Conservation (phyloP, 2,113 vertebrate species). For the Ramphastos sulfuratus region DNA sequence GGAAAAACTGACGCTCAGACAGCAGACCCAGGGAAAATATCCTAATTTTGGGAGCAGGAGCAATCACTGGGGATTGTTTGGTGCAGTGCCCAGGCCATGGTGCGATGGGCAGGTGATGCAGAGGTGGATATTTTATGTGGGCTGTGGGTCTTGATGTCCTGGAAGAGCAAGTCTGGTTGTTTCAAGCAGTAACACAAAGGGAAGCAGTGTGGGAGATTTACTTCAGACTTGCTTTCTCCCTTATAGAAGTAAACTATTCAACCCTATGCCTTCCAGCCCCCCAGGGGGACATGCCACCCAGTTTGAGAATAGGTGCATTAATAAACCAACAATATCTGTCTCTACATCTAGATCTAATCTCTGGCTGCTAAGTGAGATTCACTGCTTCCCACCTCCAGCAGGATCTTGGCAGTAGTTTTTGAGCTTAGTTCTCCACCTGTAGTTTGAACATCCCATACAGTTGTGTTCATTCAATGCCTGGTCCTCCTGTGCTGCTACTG, state of each 20-base stretch:
- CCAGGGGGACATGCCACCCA: slow-evolving; percentile 41
- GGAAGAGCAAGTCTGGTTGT: neutral
- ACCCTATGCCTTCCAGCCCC: slow-evolving; percentile 17
- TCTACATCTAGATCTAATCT: slow-evolving; percentile 67
- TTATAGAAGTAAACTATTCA: slow-evolving; percentile 38
- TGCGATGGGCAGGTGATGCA: neutral
- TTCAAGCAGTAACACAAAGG: neutral
- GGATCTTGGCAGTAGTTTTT: neutral
- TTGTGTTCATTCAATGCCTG: neutral
- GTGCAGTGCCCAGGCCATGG: neutral
- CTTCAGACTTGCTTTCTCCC: neutral
- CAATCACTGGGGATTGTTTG: neutral
- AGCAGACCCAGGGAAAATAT: neutral
- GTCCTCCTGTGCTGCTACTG: neutral
- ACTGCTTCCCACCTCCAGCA: slow-evolving; percentile 27
- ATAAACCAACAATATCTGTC: slow-evolving; percentile 37
- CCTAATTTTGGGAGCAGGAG: neutral
- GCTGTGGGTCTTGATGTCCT: neutral
- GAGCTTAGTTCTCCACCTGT: slow-evolving; percentile 33
- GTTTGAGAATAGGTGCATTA: slow-evolving; percentile 1
- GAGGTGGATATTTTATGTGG: rapidly evolving
- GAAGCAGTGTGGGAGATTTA: neutral
- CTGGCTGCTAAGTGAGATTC: neutral
- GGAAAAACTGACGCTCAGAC: neutral
- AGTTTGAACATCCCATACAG: neutral